Percentiles rank a stretch among this genome's conserved stretches.
Evolutionary conservation across 2,888 invertebrate genomes (phyloP).

Genomic region (Dryobota labecula): DNA sequence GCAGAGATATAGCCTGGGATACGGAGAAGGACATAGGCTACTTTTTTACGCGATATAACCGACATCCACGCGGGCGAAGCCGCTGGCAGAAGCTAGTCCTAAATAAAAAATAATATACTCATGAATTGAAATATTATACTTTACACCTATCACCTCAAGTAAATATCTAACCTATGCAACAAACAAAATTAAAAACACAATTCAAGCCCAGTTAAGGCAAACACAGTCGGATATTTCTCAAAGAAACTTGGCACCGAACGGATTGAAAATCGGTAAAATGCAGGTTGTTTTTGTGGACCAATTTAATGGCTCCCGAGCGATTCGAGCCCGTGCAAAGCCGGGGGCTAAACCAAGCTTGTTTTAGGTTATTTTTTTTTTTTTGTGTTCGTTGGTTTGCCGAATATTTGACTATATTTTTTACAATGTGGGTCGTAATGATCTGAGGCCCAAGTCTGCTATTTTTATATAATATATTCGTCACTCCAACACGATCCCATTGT

Average conservation of each 20-base stretch:
- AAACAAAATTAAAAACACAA: slow-evolving; percentile 24
- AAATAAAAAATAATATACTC: no score
- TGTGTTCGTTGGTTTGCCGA: not conserved
- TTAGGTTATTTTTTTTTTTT: slow-evolving; percentile 18
- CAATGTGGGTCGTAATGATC: no score
- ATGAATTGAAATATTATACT: not conserved
- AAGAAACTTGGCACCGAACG: slow-evolving; percentile 40
- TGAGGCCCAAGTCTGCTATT: no score
- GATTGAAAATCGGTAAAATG: slow-evolving; percentile 46
- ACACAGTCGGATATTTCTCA: slow-evolving; percentile 12
- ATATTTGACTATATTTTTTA: slow-evolving; percentile 9
- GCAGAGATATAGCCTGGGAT: no score
- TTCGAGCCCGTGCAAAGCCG: slow-evolving; percentile 29
- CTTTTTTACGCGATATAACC: no score
- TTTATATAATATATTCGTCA: no score
- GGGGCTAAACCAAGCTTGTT: slow-evolving; percentile 17
- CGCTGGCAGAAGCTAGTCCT: no score
- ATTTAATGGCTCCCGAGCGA: slow-evolving; percentile 46
- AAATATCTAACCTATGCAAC: not conserved
- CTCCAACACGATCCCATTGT: no score
- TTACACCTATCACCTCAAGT: not conserved
- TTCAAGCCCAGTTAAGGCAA: not conserved
- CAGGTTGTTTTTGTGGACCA: slow-evolving; percentile 30
- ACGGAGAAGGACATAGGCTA: no score
- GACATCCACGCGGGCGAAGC: no score